Conservation (phyloP, 2,113 vertebrate species). For the Pterophyllum scalare region DNA sequence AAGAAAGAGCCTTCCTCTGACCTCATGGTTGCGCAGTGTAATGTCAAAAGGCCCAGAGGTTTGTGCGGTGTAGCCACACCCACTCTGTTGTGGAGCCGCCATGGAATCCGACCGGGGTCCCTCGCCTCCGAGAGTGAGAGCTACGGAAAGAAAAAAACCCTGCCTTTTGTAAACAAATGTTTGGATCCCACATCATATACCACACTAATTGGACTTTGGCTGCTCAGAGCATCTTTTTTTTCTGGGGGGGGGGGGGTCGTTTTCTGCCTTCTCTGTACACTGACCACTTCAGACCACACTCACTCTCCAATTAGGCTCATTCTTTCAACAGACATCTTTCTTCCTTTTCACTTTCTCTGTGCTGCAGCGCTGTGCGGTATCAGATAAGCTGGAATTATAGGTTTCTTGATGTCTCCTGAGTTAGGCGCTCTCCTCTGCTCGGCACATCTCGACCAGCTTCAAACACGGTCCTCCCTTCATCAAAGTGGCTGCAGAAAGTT, state of each 20-base stretch:
- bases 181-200: constrained; percentile 60
- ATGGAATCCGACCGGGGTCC: constrained; percentile 49
- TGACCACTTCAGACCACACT: constrained; percentile 35
- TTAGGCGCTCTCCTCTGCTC: not conserved
- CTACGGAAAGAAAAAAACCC: constrained; percentile 6
- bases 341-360: not conserved
- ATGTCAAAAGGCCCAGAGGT: constrained; percentile 77
- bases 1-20: constrained; percentile 77
- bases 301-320: constrained; percentile 47
- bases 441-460: constrained; percentile 1
- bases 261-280: constrained; percentile 45
- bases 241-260: not conserved
- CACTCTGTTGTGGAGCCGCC: constrained; percentile 64
- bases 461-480: not conserved
- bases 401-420: constrained; percentile 9
- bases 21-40: constrained; percentile 73
- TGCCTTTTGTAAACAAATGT: constrained; percentile 71
- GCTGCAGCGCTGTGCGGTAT: not conserved
- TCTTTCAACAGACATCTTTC: constrained; percentile 1
- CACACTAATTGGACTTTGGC: constrained; percentile 73
- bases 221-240: constrained; percentile 25
- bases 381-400: constrained; percentile 28
- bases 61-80: constrained; percentile 69
- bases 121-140: constrained; percentile 35
- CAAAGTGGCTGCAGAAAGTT: constrained; percentile 3